Evolutionary conservation across 1,140 invertebrate species (phyloP), one percentile per base, ranked within the genome.

Genomic region (Zaprionus africanus): DNA sequence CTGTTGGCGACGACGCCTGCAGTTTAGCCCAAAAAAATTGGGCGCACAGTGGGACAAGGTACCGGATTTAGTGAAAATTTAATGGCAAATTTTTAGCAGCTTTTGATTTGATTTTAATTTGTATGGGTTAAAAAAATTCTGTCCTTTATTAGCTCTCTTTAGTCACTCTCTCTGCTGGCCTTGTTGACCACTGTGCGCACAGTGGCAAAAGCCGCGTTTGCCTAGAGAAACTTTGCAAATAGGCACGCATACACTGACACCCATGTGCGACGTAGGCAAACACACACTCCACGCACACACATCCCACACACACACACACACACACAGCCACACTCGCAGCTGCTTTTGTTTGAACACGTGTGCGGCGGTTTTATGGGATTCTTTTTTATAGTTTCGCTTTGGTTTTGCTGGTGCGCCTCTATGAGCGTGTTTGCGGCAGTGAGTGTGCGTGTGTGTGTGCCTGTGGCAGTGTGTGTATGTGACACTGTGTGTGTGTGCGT

Each of bases 191-290:
- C 62, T 64, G 62, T 64, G 31, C 24, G 15, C 41, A 43, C 41
- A 49, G 60, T 26, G 58, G 54, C 71, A 86, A 70, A 79, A 63
- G 71, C 68, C 73, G 64, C 65, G 62, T 79, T 70, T 76, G 58
- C 80, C 58, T 49, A 86, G 73, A 79, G 68, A 86, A 77, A 80
- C 69, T 79, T 73, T 79, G 69, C 79, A 82, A 82, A 82, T 79
- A 77, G 62, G 49, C 60, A 59, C 53, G 54, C 67, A 66, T n/a
- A 66, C 58, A 31, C 13, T 6, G 34, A 57, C 38, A 54, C 28
- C 15, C 19, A 31, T 17, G 24, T 51, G 36, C 34, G 11, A 41
- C 34, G 36, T 60, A 64, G 31, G 54, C 67, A 31, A 46, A 41
- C 28, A 22, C 15, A 38, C 38, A 34, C 57, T 1, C 34, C 51